phyloP scores from a whole-genome alignment of 2,888 invertebrate genomes.

The Scaeva pyrastri region DNA sequence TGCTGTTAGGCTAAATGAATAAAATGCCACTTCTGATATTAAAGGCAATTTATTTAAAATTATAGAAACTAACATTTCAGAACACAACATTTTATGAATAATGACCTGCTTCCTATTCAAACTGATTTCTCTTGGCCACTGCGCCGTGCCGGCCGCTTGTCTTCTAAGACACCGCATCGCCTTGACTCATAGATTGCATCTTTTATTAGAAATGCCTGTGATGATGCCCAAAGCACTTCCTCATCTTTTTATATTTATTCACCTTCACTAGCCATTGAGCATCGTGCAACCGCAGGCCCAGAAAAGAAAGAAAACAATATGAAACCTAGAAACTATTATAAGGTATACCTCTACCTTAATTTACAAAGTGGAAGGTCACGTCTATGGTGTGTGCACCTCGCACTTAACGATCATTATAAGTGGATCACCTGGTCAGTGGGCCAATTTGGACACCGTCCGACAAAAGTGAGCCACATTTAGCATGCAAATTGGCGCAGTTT shows the following conservation, averaged over 20 bases:
- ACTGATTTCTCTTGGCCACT: constrained; percentile 5
- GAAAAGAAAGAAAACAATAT: constrained; percentile 46
- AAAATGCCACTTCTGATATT: no score
- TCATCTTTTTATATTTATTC: constrained; percentile 29
- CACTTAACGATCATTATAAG: constrained; percentile 73
- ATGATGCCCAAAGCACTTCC: not conserved
- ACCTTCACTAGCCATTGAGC: constrained; percentile 23
- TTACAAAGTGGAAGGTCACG: constrained; percentile 68
- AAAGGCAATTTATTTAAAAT: not conserved
- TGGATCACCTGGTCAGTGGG: constrained; percentile 76
- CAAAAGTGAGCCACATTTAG: constrained; percentile 52
- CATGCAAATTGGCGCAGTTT: constrained; percentile 66
- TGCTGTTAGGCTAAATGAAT: no score
- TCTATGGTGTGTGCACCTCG: constrained; percentile 59
- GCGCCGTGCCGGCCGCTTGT: no score
- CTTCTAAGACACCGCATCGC: not conserved
- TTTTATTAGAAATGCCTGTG: not conserved
- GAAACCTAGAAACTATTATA: constrained; percentile 38
- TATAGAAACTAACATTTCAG: not conserved
- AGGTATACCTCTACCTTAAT: not conserved
- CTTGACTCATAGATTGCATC: constrained; percentile 20
- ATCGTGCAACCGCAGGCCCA: constrained; percentile 9
- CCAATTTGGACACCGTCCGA: constrained; percentile 64
- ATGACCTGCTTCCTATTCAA: not conserved
- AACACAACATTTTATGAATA: not conserved